Conservation (phyloP, 2,797 vertebrate species). For the Pangasius mekongensis region DNA sequence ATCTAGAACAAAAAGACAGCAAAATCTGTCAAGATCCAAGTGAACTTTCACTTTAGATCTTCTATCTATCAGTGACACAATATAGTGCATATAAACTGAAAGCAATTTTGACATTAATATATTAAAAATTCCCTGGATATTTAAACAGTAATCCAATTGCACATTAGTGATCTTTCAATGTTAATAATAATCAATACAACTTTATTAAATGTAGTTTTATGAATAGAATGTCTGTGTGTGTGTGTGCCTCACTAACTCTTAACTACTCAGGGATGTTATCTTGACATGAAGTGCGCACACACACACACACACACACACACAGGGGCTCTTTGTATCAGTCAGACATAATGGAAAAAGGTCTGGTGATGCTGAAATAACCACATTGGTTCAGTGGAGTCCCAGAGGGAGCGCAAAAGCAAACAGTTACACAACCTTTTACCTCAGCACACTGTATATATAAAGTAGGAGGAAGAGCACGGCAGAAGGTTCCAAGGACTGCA, state of each 20-base stretch:
- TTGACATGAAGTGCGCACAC: constrained; percentile 16
- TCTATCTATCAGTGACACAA: background rate
- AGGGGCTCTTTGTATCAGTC: constrained; percentile 50
- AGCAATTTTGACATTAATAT: background rate
- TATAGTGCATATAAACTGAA: background rate
- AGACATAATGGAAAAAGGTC: constrained; percentile 44
- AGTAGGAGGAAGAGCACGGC: background rate
- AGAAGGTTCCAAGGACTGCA: background rate
- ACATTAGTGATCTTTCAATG: background rate
- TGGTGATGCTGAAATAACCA: constrained; percentile 40
- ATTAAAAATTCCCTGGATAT: background rate
- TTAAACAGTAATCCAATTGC: background rate
- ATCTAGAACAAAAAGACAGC: background rate
- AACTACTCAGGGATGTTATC: constrained; percentile 15
- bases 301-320: constrained; percentile 14
- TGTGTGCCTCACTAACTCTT: constrained; percentile 2
- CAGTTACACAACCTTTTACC: constrained; percentile 28
- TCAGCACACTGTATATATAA: background rate
- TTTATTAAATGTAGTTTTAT: background rate
- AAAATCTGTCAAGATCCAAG: background rate
- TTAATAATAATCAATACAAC: background rate
- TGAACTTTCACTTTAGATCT: background rate
- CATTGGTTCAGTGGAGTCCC: constrained; percentile 43
- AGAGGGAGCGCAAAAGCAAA: constrained; percentile 37
- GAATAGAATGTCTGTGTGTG: constrained; percentile 3